Base-by-base conservation (phyloP, 2,113 vertebrate species). In the Tragelaphus strepsiceros region DNA sequence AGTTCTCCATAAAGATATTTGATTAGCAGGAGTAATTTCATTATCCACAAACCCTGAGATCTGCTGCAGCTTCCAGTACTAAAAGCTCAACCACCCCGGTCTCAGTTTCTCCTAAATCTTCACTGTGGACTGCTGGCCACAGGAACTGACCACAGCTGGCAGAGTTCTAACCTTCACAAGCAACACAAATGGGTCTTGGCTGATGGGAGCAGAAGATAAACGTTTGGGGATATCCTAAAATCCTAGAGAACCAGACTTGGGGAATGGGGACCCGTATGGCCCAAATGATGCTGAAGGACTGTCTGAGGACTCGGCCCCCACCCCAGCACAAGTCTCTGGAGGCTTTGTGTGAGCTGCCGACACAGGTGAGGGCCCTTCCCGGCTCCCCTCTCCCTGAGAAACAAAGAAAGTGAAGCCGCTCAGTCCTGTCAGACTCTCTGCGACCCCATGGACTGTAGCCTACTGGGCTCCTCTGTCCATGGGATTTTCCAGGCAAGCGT, bases 341-440 rank as follows among this genome's bases (percentile, higher is more conserved):
- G 0, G 7, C 26, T 24, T 7, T 8, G 1, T 58, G 2, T 53
- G 22, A 21, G 15, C 6, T 14, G 58, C 58, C 3, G 4, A 28
- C 17, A 53, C 7, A 39, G 53, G 46, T 0, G 1, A 13, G 5
- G 28, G 49, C n/a, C 4, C 2, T 26, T 58, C 17, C 59, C 0
- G 4, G 16, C 8, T n/a, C 46, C 28, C 62, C 21, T 22, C n/a
- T 71, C 19, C 67, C n/a, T 39, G n/a, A 71, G n/a, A 71, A 71
- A 39, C n/a, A 9, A 71, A 71, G 19, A 39, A 13, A 71, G 67
- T 39, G 67, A 71, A 71, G n/a, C 67, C 0, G 2, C 19, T 39
- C 67, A 22, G 19, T 12, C 19, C 67, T 71, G 19, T 39, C 0
- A 2, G n/a, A 71, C 67, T 71, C 67, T n/a, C 19, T 71, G n/a